These are phyloP conservation scores for Eilema caniola DNA, from an alignment of 2,888 invertebrate genomes.

Conservation along the genomic window DNA sequence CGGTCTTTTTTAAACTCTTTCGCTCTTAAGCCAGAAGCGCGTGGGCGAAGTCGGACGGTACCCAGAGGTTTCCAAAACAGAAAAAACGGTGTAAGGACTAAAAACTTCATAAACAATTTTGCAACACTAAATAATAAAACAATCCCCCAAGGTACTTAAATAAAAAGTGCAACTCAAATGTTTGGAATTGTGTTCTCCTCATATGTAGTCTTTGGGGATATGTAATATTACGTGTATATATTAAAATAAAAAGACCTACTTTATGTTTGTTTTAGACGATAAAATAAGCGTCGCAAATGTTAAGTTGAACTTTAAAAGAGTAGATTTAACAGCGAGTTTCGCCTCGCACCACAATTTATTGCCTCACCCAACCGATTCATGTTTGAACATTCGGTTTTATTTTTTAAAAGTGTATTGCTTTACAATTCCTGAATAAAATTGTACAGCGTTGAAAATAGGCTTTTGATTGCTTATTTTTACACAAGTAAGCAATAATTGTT, in stretches of 20 bases:
- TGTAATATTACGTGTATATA: constrained; percentile 50
- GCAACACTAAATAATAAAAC: constrained; percentile 16
- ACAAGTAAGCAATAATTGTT: constrained; percentile 38
- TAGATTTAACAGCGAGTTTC: constrained; percentile 57
- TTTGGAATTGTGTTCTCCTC: constrained; percentile 47
- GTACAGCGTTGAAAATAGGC: constrained; percentile 41
- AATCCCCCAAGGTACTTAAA: constrained; percentile 30
- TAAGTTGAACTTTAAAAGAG: constrained; percentile 60
- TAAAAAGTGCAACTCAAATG: constrained; percentile 43
- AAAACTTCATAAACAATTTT: neutral
- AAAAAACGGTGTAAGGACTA: neutral
- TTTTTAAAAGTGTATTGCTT: constrained; percentile 55
- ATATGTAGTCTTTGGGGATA: constrained; percentile 53
- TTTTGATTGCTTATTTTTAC: constrained; percentile 45
- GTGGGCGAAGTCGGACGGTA: too few relatives aligned
- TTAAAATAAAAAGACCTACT: constrained; percentile 44
- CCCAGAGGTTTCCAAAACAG: neutral
- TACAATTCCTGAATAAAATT: constrained; percentile 52
- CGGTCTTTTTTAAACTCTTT: too few relatives aligned
- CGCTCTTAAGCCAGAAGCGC: too few relatives aligned
- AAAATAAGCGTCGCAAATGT: constrained; percentile 55
- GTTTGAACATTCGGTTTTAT: constrained; percentile 59
- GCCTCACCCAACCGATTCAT: constrained; percentile 56
- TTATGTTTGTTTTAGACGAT: constrained; percentile 58
- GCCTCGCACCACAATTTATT: constrained; percentile 57